Base-by-base conservation (phyloP, 2,888 invertebrate genomes). In the Mythimna vitellina region DNA sequence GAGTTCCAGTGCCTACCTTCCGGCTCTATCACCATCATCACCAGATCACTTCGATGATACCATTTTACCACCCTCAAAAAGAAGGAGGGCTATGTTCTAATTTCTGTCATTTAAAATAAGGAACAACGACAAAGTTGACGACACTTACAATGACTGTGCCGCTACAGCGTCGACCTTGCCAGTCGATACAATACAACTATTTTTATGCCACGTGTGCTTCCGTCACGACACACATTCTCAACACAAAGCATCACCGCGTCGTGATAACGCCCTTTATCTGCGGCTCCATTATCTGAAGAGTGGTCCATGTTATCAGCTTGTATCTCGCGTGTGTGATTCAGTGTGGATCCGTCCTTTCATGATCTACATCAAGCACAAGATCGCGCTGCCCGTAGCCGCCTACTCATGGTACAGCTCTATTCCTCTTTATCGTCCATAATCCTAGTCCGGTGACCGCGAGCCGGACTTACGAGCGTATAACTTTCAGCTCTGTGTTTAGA, bases 351-450 rank as follows among this genome's bases (percentile, higher is more conserved):
- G 10, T 22, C 54, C 42, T 65, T 67, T 57, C 66, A 89, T 90
- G 90, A 86, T 90, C 81, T 89, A 88, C 82, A 83, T 91, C 83
- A 84, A 86, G 70, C 83, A 90, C 62, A 86, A 89, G 82, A 88
- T 92, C 71, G 87, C 89, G 38, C 72, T 91, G 77, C 93, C 93
- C 17, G 91, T 88, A 49, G 88, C 91, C 46, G 89, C 92, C 0
- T 92, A 89, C 79, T 82, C 88, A 42, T 91, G 93, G 93, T 93
- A 76, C 42, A 56, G 35, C 51, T 17, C n/a, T 22, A 3, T 56
- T n/a, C 3, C 25, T 65, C 8, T 29, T 25, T 51, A 8, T 17
- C n/a, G 6, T 38, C 0, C 22, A 46, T 12, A 29, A 4, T 42
- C 17, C 12, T 46, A 5, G n/a, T 20, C 20, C 29, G n/a, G 32